Percentiles rank a stretch among this genome's conserved stretches.
These are phyloP conservation scores for Enteromius afrohamiltoni DNA, from an alignment of 2,797 vertebrate genomes.

Conservation along the genomic window DNA sequence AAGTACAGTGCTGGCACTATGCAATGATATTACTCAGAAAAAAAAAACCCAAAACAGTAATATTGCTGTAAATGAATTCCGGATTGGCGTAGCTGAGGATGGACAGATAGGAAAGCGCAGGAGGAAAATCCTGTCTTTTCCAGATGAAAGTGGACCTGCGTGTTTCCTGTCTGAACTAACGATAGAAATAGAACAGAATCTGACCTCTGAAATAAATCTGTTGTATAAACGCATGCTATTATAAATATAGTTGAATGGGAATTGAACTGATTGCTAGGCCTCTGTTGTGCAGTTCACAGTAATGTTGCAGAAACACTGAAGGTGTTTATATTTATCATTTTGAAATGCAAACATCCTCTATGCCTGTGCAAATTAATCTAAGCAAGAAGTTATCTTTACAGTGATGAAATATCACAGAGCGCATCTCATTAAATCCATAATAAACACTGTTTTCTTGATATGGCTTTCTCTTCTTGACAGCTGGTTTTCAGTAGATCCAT, in stretches of 20 bases:
- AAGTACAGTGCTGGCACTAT: slow-evolving; percentile 35
- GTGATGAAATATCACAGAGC: not conserved
- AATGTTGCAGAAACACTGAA: not conserved
- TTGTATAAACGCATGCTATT: not conserved
- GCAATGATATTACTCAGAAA: not conserved
- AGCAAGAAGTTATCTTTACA: slow-evolving; percentile 4
- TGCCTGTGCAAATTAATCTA: slow-evolving; percentile 2
- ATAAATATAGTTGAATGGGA: not conserved
- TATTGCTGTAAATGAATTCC: slow-evolving; percentile 37
- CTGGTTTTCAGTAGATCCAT: not conserved
- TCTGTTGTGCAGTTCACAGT: not conserved
- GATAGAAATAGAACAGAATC: slow-evolving; percentile 31
- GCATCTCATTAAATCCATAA: not conserved
- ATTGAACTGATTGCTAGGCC: not conserved
- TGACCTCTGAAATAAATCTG: slow-evolving; percentile 7
- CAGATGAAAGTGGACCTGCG: slow-evolving; percentile 34
- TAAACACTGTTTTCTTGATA: slow-evolving; percentile 11
- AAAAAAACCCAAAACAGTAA: not conserved
- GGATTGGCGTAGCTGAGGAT: slow-evolving; percentile 27
- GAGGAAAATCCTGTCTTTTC: slow-evolving; percentile 37
- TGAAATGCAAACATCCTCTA: not conserved
- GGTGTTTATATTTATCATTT: slow-evolving; percentile 1
- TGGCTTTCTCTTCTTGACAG: not conserved
- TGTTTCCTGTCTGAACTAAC: slow-evolving; percentile 32
- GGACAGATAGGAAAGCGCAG: slow-evolving; percentile 38